phyloP scores from a whole-genome alignment of 2,888 invertebrate species.

The Parnassius apollo region DNA sequence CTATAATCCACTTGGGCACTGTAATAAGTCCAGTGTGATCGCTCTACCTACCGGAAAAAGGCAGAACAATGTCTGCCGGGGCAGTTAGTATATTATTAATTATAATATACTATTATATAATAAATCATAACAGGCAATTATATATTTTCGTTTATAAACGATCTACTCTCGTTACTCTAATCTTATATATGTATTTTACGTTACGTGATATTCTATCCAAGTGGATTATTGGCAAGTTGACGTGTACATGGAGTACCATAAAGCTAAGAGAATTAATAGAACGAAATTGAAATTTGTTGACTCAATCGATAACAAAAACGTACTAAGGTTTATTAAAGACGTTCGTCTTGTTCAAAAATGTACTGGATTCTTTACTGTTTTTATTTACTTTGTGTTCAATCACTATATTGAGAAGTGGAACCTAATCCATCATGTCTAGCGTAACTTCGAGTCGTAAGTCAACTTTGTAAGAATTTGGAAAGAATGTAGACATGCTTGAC shows the following conservation, averaged over 20 bases:
- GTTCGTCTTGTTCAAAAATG: slow-evolving; percentile 7
- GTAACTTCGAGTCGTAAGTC: not conserved
- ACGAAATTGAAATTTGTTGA: slow-evolving; percentile 13
- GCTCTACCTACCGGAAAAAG: too few species aligned
- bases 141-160: too few species aligned
- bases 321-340: slow-evolving; percentile 9
- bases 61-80: too few species aligned
- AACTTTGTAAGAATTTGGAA: too few species aligned
- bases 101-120: too few species aligned
- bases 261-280: slow-evolving; percentile 20
- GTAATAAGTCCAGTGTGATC: too few species aligned
- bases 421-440: slow-evolving; percentile 6
- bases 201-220: not conserved
- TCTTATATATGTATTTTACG: not conserved
- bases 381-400: slow-evolving; percentile 10
- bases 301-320: slow-evolving; percentile 7
- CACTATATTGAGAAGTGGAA: slow-evolving; percentile 3
- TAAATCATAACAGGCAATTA: too few species aligned
- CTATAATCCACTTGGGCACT: too few species aligned
- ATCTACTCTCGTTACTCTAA: too few species aligned
- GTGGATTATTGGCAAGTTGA: slow-evolving; percentile 9
- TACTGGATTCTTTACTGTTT: not conserved
- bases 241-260: slow-evolving; percentile 5
- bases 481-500: too few species aligned
- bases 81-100: too few species aligned